Evolutionary conservation across 2,797 vertebrate species (phyloP).

Genomic region (Acrossocheilus wenchowensis): DNA sequence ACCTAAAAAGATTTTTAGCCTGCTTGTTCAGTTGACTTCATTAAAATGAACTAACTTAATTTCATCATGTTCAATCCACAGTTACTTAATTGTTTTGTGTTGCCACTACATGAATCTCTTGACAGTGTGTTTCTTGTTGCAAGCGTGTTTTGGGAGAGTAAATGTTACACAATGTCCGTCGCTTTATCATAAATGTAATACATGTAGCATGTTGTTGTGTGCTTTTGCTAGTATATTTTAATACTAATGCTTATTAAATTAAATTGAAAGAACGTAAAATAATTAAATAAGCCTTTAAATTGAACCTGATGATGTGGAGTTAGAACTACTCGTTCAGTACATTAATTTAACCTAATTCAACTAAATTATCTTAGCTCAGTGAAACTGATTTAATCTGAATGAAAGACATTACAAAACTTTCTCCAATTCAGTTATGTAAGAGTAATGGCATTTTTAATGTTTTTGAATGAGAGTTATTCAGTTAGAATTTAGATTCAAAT

Average conservation of each 20-base stretch:
- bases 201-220: neutral
- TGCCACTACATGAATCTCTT: neutral
- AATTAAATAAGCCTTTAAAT: neutral
- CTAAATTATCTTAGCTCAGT: neutral
- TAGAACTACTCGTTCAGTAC: neutral
- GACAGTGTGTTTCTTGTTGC: neutral
- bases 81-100: neutral
- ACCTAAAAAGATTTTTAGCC: neutral
- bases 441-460: neutral
- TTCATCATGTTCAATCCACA: neutral
- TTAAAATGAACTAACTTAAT: conserved; percentile 1
- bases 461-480: neutral
- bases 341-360: neutral
- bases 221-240: neutral
- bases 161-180: neutral
- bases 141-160: neutral
- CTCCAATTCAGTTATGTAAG: neutral
- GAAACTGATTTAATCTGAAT: neutral
- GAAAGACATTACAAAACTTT: neutral
- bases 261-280: neutral
- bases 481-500: neutral
- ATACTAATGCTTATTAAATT: neutral
- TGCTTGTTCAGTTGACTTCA: neutral
- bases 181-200: neutral
- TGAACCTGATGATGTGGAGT: neutral